phyloP scores from a whole-genome alignment of 2,888 invertebrate genomes.

The Clivina fossor region DNA sequence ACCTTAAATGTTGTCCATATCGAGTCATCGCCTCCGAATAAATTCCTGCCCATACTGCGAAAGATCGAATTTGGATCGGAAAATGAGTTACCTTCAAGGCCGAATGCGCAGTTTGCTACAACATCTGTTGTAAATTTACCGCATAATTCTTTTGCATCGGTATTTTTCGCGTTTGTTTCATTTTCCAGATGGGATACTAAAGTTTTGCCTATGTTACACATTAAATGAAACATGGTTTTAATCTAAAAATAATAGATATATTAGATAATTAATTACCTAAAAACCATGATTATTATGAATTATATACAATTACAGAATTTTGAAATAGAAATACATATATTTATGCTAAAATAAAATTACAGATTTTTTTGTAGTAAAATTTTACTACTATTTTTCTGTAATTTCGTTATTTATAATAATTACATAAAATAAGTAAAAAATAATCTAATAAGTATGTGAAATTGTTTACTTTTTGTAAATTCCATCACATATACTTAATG shows the following conservation, averaged over 20 bases:
- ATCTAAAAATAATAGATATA: slow-evolving; percentile 44
- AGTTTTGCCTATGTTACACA: slow-evolving; percentile 52
- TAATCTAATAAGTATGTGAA: too few relatives aligned
- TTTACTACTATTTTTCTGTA: too few relatives aligned
- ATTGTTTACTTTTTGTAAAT: too few relatives aligned
- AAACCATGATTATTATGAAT: too few relatives aligned
- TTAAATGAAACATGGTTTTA: slow-evolving; percentile 55
- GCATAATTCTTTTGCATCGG: slow-evolving; percentile 53
- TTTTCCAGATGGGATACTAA: slow-evolving; percentile 52
- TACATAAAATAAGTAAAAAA: too few relatives aligned
- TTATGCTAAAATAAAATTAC: too few relatives aligned
- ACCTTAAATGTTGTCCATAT: background rate
- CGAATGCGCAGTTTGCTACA: slow-evolving; percentile 53
- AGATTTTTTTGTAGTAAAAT: too few relatives aligned
- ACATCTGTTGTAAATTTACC: slow-evolving; percentile 52
- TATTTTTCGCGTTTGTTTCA: slow-evolving; percentile 43
- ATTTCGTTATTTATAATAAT: too few relatives aligned
- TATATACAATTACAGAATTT: too few relatives aligned
- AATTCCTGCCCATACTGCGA: slow-evolving; percentile 43
- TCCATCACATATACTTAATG: too few relatives aligned
- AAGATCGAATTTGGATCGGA: slow-evolving; percentile 44
- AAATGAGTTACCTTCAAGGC: slow-evolving; percentile 51
- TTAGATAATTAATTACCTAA: background rate
- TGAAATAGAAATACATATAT: too few relatives aligned
- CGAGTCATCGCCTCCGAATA: slow-evolving; percentile 46